Conservation (phyloP, 2,888 invertebrate genomes). For the Patella pellucida region DNA sequence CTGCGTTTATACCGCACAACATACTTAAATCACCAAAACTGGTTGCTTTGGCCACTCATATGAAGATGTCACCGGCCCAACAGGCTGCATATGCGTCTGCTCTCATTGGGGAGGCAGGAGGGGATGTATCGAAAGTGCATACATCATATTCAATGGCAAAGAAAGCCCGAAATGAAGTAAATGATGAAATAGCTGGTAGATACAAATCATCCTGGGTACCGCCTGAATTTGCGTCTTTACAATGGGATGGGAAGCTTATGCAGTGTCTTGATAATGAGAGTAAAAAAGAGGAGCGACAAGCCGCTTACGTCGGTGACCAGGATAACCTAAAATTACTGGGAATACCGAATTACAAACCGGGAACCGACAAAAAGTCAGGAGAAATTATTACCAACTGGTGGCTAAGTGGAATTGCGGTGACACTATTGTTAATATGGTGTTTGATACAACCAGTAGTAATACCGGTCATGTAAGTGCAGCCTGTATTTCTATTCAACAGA, state of each 20-base stretch:
- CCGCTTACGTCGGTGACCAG: neutral
- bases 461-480: neutral
- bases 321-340: neutral
- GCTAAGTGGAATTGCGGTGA: neutral
- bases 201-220: neutral
- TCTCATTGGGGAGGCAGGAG: neutral
- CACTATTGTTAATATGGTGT: neutral
- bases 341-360: neutral
- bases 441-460: neutral
- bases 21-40: neutral
- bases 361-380: slow-evolving; percentile 2
- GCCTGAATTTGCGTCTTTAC: neutral
- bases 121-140: neutral
- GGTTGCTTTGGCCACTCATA: neutral
- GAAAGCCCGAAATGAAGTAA: neutral
- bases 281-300: neutral
- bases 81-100: neutral
- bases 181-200: neutral
- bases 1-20: neutral
- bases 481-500: neutral
- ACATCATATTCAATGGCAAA: neutral
- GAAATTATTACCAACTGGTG: neutral
- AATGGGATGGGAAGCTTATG: neutral
- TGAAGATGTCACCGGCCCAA: neutral
- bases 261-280: neutral